Evolutionary conservation across 2,888 invertebrate species (phyloP).

Genomic region (Dioctria linearis): DNA sequence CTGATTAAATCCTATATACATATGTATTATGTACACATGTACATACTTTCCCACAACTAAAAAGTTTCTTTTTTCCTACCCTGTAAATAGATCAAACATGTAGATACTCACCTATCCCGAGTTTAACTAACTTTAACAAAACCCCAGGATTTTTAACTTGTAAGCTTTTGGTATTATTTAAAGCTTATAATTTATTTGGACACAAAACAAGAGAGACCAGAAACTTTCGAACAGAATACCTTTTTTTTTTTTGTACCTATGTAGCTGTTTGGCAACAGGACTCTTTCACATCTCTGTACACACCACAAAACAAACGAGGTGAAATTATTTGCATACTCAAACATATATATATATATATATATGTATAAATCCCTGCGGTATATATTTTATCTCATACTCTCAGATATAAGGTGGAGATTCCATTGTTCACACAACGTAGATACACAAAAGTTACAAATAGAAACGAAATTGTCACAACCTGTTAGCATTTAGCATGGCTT

Average conservation of each 20-base stretch:
- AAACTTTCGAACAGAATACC: too few species aligned
- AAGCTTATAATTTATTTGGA: slow-evolving; percentile 9
- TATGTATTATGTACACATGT: too few species aligned
- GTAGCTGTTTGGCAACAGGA: not conserved
- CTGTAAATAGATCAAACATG: too few species aligned
- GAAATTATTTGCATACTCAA: slow-evolving; percentile 47
- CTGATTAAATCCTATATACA: too few species aligned
- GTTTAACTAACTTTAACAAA: not conserved
- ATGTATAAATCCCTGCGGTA: slow-evolving; percentile 22
- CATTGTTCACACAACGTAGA: not conserved
- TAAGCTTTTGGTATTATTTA: not conserved
- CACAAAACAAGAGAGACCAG: not conserved
- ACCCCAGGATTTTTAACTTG: not conserved
- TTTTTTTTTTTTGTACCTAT: too few species aligned
- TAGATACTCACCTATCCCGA: not conserved
- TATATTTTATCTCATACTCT: slow-evolving; percentile 22
- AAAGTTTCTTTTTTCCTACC: too few species aligned
- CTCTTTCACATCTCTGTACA: not conserved
- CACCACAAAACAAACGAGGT: slow-evolving; percentile 26
- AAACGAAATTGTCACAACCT: slow-evolving; percentile 41
- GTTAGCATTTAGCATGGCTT: slow-evolving; percentile 27
- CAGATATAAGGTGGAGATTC: slow-evolving; percentile 9
- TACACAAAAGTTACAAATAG: slow-evolving; percentile 23
- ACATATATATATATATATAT: not conserved
- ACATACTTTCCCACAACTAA: too few species aligned